Evolutionary conservation across 2,113 vertebrate species (phyloP).

Genomic region (Rana temporaria): DNA sequence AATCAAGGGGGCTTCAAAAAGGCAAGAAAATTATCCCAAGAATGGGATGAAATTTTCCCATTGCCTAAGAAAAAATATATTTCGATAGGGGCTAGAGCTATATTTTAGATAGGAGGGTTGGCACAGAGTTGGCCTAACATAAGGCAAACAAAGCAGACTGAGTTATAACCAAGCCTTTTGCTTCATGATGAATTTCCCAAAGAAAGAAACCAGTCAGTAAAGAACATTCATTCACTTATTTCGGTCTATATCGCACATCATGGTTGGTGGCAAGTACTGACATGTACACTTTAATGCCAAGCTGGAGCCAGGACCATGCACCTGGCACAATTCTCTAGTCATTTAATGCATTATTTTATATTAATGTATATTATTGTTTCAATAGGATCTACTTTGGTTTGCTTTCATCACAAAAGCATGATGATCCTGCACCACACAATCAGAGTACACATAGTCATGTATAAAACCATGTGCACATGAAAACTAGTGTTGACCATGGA

Average conservation of each 20-base stretch:
- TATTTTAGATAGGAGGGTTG: conserved; percentile 31
- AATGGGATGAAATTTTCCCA: neutral
- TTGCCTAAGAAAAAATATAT: neutral
- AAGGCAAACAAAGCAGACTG: conserved; percentile 23
- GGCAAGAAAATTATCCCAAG: neutral
- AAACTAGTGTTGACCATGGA: too few species aligned
- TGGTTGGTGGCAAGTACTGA: neutral
- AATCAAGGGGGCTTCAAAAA: conserved; percentile 15
- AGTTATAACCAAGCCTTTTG: neutral
- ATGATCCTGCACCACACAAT: neutral
- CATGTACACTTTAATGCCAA: neutral
- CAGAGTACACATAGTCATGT: neutral
- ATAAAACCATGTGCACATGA: too few species aligned
- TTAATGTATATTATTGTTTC: neutral
- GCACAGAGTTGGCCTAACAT: conserved; percentile 32
- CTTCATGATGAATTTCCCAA: neutral
- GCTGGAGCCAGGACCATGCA: conserved; percentile 15
- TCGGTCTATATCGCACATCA: neutral
- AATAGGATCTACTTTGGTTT: conserved; percentile 20
- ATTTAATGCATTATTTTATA: conserved; percentile 1
- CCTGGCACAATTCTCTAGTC: conserved; percentile 16
- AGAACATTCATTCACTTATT: conserved; percentile 13
- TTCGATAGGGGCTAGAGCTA: neutral
- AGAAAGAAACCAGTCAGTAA: neutral
- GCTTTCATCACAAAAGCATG: neutral